Evolutionary conservation across 2,797 vertebrate genomes (phyloP), one percentile per base, ranked within the genome.

Genomic region (Hoplostethus mediterraneus): DNA sequence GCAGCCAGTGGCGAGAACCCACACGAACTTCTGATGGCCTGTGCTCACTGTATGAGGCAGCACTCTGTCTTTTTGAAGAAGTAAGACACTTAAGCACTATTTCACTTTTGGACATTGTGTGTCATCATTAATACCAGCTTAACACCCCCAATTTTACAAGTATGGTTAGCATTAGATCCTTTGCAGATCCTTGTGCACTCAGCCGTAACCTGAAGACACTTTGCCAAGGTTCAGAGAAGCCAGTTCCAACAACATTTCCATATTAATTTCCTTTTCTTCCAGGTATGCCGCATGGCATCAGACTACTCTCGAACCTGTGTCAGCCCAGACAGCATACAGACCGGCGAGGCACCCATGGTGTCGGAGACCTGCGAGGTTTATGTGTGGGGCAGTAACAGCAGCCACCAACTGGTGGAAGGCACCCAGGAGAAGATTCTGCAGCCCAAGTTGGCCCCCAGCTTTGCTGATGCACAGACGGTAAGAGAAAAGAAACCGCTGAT

Each of bases 291-390:
- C 73, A 99, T 99, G 98, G 98, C 98, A 1, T 98, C 97, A 0
- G 98, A 99, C 92, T 99, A 99, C 83, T 99, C 98, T 5, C 96
- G 98, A 85, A 99, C 97, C 0, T 99, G 98, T 73, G 98, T 98
- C 30, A 99, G 97, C 78, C 97, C 98, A 3, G 98, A 99, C 85
- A 99, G 96, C 91, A 96, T 99, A 54, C 98, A 99, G 90, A 97
- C 96, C 0, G 97, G 97, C 0, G 97, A 98, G 77, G 92, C 95
- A 0, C 96, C 97, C 3, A 90, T 97, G 48, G 95, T 98, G 79
- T 99, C 98, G 0, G 98, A 99, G 82, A 98, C 96, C 51, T 99
- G 98, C 28, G 98, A 99, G 87, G 98, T 99, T 0, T 96, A 96
- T 2, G 96, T 97, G 11, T 98, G 97, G 95, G 95, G 95, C 58